Percentiles rank a stretch among this genome's conserved stretches.
Evolutionary conservation across 2,888 invertebrate species (phyloP).

Genomic region (Rhamnusium bicolor): DNA sequence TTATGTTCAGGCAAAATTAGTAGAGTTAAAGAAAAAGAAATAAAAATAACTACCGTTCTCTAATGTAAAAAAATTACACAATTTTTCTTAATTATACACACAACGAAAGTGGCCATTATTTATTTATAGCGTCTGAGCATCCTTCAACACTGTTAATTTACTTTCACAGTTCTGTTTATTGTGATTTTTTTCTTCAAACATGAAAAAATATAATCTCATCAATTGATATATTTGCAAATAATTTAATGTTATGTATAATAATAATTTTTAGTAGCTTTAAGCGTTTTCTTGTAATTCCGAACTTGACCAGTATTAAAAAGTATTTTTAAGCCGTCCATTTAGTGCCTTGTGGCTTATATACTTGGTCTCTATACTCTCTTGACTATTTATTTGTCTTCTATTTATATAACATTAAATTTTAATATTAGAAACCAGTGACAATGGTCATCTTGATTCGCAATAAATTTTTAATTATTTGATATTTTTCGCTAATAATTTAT

Average conservation of each 20-base stretch:
- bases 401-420: slow-evolving; percentile 10
- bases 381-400: slow-evolving; percentile 17
- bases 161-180: not conserved
- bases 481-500: no score
- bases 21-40: no score
- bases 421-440: not conserved
- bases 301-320: slow-evolving; percentile 53
- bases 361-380: slow-evolving; percentile 22
- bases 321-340: slow-evolving; percentile 53
- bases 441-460: no score
- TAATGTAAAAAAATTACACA: no score
- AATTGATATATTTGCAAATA: no score
- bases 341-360: slow-evolving; percentile 52
- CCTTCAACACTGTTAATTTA: not conserved
- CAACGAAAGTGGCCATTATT: not conserved
- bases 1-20: no score
- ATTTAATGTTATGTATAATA: not conserved
- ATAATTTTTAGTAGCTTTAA: slow-evolving; percentile 23
- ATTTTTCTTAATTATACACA: not conserved
- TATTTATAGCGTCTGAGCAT: not conserved
- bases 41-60: no score
- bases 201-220: no score
- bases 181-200: not conserved
- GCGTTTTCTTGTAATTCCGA: slow-evolving; percentile 39
- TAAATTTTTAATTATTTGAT: no score